These are phyloP conservation scores for Nasonia longicornis DNA, from an alignment of 1,140 invertebrate genomes.

Conservation along the genomic window DNA sequence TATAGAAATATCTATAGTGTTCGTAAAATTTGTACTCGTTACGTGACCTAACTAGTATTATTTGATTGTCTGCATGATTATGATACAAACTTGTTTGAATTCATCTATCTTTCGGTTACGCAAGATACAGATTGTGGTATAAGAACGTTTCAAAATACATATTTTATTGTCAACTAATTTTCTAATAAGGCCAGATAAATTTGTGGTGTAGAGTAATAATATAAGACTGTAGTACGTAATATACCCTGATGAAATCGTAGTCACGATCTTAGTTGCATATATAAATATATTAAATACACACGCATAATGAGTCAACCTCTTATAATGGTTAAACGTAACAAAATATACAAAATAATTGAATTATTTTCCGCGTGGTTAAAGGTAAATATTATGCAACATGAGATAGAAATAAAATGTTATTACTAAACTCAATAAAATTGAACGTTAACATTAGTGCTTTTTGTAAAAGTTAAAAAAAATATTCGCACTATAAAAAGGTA, in stretches of 20 bases:
- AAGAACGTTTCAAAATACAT: conserved; percentile 2
- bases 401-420: background rate
- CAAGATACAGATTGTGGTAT: background rate
- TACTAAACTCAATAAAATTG: background rate
- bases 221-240: background rate
- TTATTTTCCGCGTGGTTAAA: background rate
- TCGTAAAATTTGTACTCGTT: conserved; percentile 23
- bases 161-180: conserved; percentile 8
- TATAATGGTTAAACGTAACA: conserved; percentile 22
- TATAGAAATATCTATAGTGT: background rate
- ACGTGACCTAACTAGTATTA: conserved; percentile 5
- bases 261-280: background rate
- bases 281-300: conserved; percentile 23
- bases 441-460: background rate
- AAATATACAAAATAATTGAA: conserved; percentile 19
- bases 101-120: background rate
- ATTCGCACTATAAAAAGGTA: background rate
- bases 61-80: conserved; percentile 28
- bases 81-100: background rate
- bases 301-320: background rate
- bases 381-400: background rate
- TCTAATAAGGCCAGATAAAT: conserved; percentile 15
- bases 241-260: conserved; percentile 5
- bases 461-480: conserved; percentile 2
- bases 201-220: background rate